Base-by-base conservation (phyloP, 2,888 invertebrate genomes). In the Drosophila atroscutellata region DNA sequence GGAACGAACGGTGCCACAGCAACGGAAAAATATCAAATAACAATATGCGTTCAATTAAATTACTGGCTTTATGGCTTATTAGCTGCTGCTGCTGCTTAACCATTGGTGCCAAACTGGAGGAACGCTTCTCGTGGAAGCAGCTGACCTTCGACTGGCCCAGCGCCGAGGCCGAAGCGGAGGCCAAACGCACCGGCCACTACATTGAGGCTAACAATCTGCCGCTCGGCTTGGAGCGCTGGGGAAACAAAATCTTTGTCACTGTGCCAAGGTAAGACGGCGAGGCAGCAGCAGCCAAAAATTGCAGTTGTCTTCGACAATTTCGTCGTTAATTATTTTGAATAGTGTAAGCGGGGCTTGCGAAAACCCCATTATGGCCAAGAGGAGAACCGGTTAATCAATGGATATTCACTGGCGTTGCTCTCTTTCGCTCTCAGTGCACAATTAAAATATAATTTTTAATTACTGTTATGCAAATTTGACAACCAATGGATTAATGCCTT, bases 121-220 rank as follows among this genome's bases (percentile, higher is more conserved):
- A 96, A 81, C 94, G 94, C 63, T 96, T 95, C 91, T 94, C 94
- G 26, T 96, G 97, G 96, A 96, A 96, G 74, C 94, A 95, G 87
- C 89, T 96, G 52, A 94, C 95, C 70, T 96, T 94, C 91, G 94
- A 94, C 47, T 96, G 96, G 96, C 95, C 96, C 28, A 94, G 93
- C 50, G 94, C 94, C 18, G 94, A 94, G 68, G 94, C 94, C 47
- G 94, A 94, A 83, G 94, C 95, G 75, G 94, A 93, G 28, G 95
- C 96, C 18, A 93, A 96, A n/a, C 93, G 93, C 49, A 94, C 93
- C 20, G 95, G 95, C 49, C 93, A 93, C 56, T 96, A 95, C 89
- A 93, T 95, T 7, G 94, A 94, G 13, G 94, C 93, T 61, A 95
- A 96, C 91, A 96, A 96, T 92, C 93, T 96, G 56, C 96, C 96